Evolutionary conservation across 1,140 invertebrate species (phyloP).

Genomic region (Steinernema khuongi): DNA sequence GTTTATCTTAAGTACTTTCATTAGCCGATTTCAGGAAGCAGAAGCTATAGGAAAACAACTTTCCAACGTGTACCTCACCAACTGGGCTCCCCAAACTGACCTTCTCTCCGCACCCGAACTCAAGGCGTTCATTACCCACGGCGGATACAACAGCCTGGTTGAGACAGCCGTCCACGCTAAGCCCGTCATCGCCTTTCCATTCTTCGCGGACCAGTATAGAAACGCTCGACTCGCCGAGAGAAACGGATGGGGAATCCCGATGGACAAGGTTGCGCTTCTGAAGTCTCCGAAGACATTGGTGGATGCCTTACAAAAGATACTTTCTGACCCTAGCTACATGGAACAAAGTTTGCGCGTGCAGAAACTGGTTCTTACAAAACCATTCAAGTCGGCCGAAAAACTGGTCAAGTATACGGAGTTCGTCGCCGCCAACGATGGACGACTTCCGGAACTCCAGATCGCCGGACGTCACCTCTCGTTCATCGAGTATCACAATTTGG

Average conservation of each 20-base stretch:
- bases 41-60: neutral
- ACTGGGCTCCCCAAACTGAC: conserved; percentile 35
- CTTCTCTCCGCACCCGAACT: conserved; percentile 32
- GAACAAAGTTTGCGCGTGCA: too few species aligned
- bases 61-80: conserved; percentile 25
- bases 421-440: conserved; percentile 26
- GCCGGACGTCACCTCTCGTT: conserved; percentile 16
- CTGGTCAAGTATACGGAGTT: conserved; percentile 31
- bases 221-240: conserved; percentile 39
- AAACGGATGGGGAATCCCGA: conserved; percentile 61
- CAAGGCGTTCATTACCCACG: conserved; percentile 60
- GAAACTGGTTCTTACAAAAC: conserved; percentile 24
- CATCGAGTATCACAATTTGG: conserved; percentile 32
- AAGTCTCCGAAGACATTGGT: neutral
- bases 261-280: conserved; percentile 56
- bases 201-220: conserved; percentile 60
- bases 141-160: conserved; percentile 60
- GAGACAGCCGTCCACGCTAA: conserved; percentile 62
- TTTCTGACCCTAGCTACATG: neutral
- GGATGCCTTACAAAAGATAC: neutral
- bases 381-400: conserved; percentile 22
- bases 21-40: neutral
- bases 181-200: conserved; percentile 62
- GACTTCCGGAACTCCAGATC: conserved; percentile 26
- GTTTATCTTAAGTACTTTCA: neutral